Conservation (phyloP, 2,113 vertebrate genomes). For the Bubo bubo region DNA sequence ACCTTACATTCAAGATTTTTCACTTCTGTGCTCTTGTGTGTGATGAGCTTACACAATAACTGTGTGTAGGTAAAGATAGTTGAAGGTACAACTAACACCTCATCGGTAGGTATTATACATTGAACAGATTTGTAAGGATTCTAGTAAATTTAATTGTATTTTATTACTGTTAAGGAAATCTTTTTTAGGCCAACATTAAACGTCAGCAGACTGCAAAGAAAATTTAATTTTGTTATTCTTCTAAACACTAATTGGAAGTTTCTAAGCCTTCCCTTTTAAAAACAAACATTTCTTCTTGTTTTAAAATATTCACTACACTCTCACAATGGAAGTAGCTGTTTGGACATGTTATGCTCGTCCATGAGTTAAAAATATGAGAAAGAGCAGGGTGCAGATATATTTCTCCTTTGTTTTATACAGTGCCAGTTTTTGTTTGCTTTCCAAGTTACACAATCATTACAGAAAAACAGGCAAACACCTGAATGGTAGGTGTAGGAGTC, state of each 20-base stretch:
- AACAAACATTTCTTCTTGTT: not conserved
- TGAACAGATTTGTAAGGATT: not conserved
- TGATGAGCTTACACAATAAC: not conserved
- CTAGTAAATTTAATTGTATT: not conserved
- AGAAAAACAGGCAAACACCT: conserved; percentile 20
- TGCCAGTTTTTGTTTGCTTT: not conserved
- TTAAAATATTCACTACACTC: not conserved
- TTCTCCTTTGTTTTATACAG: not conserved
- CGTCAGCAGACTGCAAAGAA: not conserved
- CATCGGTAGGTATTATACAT: not conserved
- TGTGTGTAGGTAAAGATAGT: not conserved
- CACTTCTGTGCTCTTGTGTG: not conserved
- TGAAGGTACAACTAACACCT: not conserved
- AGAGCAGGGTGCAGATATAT: not conserved
- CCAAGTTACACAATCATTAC: not conserved
- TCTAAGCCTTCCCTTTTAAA: not conserved
- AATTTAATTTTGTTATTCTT: conserved; percentile 13
- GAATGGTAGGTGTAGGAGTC: not conserved
- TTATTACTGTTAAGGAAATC: not conserved
- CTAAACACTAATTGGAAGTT: not conserved
- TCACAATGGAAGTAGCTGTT: not conserved
- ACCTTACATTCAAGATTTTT: not conserved
- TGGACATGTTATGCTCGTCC: not conserved
- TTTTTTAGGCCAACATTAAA: not conserved
- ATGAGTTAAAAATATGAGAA: not conserved